These are phyloP conservation scores for Oxytorus armatus DNA, from an alignment of 2,888 invertebrate genomes.

Conservation along the genomic window DNA sequence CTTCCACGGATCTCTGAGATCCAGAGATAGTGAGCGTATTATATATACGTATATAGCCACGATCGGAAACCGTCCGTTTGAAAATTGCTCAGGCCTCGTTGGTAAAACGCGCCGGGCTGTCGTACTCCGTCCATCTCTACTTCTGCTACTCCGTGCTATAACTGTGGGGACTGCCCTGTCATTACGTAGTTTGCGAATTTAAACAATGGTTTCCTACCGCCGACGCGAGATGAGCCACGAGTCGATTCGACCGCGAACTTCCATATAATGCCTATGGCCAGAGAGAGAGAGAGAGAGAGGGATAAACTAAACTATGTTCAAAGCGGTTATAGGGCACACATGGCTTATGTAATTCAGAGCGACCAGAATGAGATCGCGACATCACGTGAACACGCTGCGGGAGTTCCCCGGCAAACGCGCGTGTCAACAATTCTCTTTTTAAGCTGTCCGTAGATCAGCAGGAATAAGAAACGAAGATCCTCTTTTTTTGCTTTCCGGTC, in stretches of 20 bases:
- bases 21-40: background rate
- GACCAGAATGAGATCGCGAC: slow-evolving; percentile 39
- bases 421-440: slow-evolving; percentile 8
- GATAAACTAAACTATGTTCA: slow-evolving; percentile 17
- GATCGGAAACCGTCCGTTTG: slow-evolving; percentile 75
- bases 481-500: background rate
- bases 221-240: slow-evolving; percentile 61
- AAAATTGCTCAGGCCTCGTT: slow-evolving; percentile 63
- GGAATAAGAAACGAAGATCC: slow-evolving; percentile 3
- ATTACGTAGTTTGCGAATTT: slow-evolving; percentile 83
- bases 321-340: slow-evolving; percentile 43
- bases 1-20: no score
- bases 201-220: slow-evolving; percentile 82
- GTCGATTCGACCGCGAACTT: slow-evolving; percentile 56
- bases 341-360: slow-evolving; percentile 56
- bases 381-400: slow-evolving; percentile 40
- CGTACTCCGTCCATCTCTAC: slow-evolving; percentile 7
- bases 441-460: slow-evolving; percentile 40
- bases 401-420: slow-evolving; percentile 19
- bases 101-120: slow-evolving; percentile 18
- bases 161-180: slow-evolving; percentile 74
- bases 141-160: slow-evolving; percentile 33
- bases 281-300: slow-evolving; percentile 17
- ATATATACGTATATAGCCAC: slow-evolving; percentile 35
- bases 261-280: slow-evolving; percentile 46